Evolutionary conservation across 2,888 invertebrate genomes (phyloP).

Genomic region (Thymelicus acteon): DNA sequence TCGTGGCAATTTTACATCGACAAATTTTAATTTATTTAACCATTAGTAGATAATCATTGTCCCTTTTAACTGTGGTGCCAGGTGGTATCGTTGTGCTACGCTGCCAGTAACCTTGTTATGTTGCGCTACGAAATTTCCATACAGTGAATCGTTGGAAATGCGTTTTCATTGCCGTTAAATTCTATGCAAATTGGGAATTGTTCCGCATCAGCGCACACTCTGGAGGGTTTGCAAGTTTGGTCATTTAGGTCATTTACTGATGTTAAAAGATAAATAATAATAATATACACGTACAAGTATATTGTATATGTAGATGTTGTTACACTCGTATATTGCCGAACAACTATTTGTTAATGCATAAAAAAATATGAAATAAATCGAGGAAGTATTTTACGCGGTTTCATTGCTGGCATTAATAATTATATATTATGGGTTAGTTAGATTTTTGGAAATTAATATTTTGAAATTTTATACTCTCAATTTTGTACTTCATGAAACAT

Average conservation of each 20-base stretch:
- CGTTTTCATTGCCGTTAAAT: slow-evolving; percentile 65
- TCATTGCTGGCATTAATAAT: too few species aligned
- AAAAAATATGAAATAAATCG: too few species aligned
- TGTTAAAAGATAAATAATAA: not conserved
- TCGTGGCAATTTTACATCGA: too few species aligned
- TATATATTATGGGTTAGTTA: too few species aligned
- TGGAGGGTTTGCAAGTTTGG: not conserved
- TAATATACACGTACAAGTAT: not conserved
- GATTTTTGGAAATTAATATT: too few species aligned
- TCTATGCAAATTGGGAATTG: slow-evolving; percentile 56
- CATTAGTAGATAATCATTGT: not conserved
- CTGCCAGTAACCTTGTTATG: slow-evolving; percentile 68
- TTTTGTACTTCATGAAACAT: too few species aligned
- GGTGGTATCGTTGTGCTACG: slow-evolving; percentile 57
- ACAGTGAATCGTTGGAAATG: slow-evolving; percentile 63
- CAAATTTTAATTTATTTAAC: not conserved
- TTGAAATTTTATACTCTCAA: too few species aligned
- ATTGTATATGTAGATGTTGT: not conserved
- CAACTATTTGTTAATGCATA: too few species aligned
- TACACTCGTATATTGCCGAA: too few species aligned
- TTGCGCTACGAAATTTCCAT: slow-evolving; percentile 69
- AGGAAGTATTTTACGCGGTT: too few species aligned
- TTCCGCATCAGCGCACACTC: slow-evolving; percentile 3
- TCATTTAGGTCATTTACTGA: not conserved
- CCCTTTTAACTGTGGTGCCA: not conserved